Evolutionary conservation across 2,113 vertebrate genomes (phyloP), one percentile per base, ranked within the genome.

Genomic region (Forbesichthys agassizii): DNA sequence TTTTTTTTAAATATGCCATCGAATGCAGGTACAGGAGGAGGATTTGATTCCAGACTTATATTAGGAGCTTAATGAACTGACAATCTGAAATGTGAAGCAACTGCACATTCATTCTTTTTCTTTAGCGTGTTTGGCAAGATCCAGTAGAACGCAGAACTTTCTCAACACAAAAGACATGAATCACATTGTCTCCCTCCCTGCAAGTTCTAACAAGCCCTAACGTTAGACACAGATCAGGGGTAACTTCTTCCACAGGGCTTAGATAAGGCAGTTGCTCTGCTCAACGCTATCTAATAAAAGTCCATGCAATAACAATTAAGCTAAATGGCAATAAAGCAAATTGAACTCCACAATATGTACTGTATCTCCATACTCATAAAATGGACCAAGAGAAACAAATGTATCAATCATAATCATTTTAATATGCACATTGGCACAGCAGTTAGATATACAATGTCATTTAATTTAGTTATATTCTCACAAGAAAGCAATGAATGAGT

Each of bases 141-240:
- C 46, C 48, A 20, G 62, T 69, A 70, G 65, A 36, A 66, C 68
- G 69, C 72, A 77, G 75, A 78, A 66, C 78, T 33, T 66, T 78
- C 73, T 16, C 62, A 71, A 48, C 69, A 60, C 47, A 9, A 27
- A 76, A 42, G 62, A 79, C 71, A 83, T 81, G 56, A 84, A 82
- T 78, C 72, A 80, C 62, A 79, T 47, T 48, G 56, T 55, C 66
- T 54, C 13, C 7, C 59, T 80, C 8, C 66, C 71, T 67, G 58
- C 61, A 53, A 60, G 64, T 59, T 74, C 27, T 27, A 27, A 27
- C 27, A 27, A 27, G 68, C 36, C 55, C 63, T 66, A 51, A 60
- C 73, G 76, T 78, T 20, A 71, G 57, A 64, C 48, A 51, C 47
- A 66, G 55, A 62, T 52, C 10, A 60, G 5, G 55, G 48, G 1